Evolutionary conservation across 2,797 vertebrate genomes (phyloP), one percentile per base, ranked within the genome.

Genomic region (Gouania willdenowi): DNA sequence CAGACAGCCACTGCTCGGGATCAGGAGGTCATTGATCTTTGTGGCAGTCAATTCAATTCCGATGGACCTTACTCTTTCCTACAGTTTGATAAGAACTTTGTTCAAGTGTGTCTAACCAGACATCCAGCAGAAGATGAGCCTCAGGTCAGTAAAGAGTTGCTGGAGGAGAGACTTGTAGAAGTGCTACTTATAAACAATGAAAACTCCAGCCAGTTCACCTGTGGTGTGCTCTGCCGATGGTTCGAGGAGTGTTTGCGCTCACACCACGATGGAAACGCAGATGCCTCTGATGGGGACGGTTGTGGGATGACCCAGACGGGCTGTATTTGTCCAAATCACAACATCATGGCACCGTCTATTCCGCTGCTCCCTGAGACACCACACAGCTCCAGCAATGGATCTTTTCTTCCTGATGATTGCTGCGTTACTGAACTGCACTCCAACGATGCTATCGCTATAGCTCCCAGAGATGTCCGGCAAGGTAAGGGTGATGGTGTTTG

Each of bases 131-230:
- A 87, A 8, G 87, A 87, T 38, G 49, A 88, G 82, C 23, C 80
- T 87, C 63, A 82, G 87, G 64, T 92, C 40, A 44, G 89, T 0
- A 88, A 90, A 1, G 90, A 92, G 1, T 88, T 92, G 5, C 79
- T 96, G 66, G 94, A 93, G 39, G 92, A 96, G 42, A 90, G 93
- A 41, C 90, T 97, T 2, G 92, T 97, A 1, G 96, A 98, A 71
- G 92, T 97, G 59, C 77, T 98, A 29, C 91, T 98, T 41, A 95
- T 98, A 50, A 98, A 98, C 85, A 98, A 97, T 57, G 96, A 97
- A 88, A 98, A 97, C 85, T 96, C 96, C 43, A 98, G 94, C 79
- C 95, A 95, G 84, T 98, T 98, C 57, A 97, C 94, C 48, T 98
- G 96, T 1, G 93, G 94, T 1, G 89, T 98, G 59, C 88, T 98